Evolutionary conservation across 2,888 invertebrate species (phyloP).

Genomic region (Epinotia ramella): DNA sequence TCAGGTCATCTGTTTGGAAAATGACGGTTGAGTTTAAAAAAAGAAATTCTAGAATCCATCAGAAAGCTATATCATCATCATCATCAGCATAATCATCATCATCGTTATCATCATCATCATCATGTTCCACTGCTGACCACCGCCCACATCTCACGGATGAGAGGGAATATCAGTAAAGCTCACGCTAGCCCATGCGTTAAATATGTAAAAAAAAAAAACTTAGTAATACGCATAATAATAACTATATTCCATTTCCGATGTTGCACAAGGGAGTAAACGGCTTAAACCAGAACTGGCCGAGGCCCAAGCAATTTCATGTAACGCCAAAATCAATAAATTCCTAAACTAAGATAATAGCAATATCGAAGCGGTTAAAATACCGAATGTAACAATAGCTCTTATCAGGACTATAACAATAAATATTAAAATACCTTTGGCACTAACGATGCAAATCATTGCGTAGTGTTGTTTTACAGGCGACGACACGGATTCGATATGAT

Average conservation of each 20-base stretch:
- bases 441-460: conserved; percentile 35
- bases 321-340: conserved; percentile 30
- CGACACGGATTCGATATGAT: conserved; percentile 5
- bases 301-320: not conserved
- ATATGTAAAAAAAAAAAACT: no score
- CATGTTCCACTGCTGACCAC: no score
- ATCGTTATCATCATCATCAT: no score
- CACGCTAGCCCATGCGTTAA: no score
- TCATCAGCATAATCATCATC: no score
- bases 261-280: not conserved
- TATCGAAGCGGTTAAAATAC: conserved; percentile 28
- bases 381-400: conserved; percentile 20
- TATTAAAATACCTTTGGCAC: conserved; percentile 30
- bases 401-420: conserved; percentile 23
- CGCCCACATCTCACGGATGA: no score
- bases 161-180: no score
- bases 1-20: no score
- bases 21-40: no score
- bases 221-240: no score
- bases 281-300: not conserved
- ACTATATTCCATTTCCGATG: not conserved
- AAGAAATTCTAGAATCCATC: no score
- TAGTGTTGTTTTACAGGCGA: not conserved
- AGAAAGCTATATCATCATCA: no score
- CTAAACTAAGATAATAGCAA: conserved; percentile 21